phyloP scores from a whole-genome alignment of 2,113 vertebrate species.

The Caranx ignobilis region DNA sequence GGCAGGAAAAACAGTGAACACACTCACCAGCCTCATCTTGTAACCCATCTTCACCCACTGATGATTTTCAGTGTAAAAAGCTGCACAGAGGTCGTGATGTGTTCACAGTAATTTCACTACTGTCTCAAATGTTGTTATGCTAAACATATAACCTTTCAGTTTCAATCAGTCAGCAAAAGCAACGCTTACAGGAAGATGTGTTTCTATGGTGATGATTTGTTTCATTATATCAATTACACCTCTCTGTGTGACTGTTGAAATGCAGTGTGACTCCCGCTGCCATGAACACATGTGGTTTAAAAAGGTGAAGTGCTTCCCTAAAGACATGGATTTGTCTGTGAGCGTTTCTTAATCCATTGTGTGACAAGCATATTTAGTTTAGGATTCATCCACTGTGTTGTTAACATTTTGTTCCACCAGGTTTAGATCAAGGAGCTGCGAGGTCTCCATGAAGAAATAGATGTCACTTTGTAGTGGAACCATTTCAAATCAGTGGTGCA shows the following conservation, averaged over 20 bases:
- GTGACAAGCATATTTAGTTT: constrained; percentile 3
- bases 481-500: neutral
- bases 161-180: neutral
- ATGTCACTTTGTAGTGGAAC: neutral
- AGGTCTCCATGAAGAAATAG: neutral
- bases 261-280: neutral
- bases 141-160: neutral
- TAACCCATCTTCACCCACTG: neutral
- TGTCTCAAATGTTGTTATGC: neutral
- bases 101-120: too few species aligned
- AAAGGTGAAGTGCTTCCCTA: constrained; percentile 2
- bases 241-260: constrained; percentile 5
- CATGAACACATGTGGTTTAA: neutral
- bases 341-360: constrained; percentile 17
- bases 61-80: neutral
- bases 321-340: constrained; percentile 10
- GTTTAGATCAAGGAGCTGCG: neutral
- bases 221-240: constrained; percentile 18
- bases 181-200: neutral
- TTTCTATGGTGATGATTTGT: neutral
- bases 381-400: neutral
- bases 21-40: neutral
- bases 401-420: neutral
- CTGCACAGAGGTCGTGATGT: too few species aligned
- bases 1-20: neutral